Evolutionary conservation across 2,113 vertebrate genomes (phyloP), one percentile per base, ranked within the genome.

Genomic region (Lucifuga dentata): DNA sequence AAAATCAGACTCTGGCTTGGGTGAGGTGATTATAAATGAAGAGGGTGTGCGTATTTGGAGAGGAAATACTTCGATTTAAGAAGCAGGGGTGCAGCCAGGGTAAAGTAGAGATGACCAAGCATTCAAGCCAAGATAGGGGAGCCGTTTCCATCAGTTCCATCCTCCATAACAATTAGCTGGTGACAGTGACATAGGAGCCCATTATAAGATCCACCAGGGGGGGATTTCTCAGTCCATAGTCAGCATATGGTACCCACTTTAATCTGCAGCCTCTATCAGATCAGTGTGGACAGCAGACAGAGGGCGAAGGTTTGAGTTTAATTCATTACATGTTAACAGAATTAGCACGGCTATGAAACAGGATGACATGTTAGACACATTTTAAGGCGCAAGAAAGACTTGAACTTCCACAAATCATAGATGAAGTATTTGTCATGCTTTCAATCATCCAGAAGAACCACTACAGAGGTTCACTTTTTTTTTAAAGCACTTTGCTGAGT

Each of bases 111-210:
- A 80, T 74, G 50, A 69, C 39, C 36, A 29, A 32, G 74, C 68
- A 51, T 72, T 84, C 62, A 67, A 41, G 44, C 56, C 13, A 55
- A 76, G 39, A 62, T 15, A 64, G 36, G 40, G 38, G 58, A 57
- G 45, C 33, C 40, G 35, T 21, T 24, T 20, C 29, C 63, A 17
- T 12, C 35, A 19, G 2, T 74, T 81, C 72, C 67, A 55, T 70
- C 61, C 69, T 41, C 38, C 60, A 44, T 21, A 73, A 73, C 57
- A 78, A 79, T 86, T 84, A 86, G 32, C 45, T 26, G 50, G 68
- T 55, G 76, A 82, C 76, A 75, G 64, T 88, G 84, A 82, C 66
- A 85, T 24, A 80, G 78, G 20, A 83, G 71, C 12, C n/a, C 62
- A 69, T 87, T 86, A 84, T 62, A 76, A 78, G 71, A 46, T 56